Evolutionary conservation across 2,113 vertebrate genomes (phyloP).

Genomic region (Periophthalmus modestus): DNA sequence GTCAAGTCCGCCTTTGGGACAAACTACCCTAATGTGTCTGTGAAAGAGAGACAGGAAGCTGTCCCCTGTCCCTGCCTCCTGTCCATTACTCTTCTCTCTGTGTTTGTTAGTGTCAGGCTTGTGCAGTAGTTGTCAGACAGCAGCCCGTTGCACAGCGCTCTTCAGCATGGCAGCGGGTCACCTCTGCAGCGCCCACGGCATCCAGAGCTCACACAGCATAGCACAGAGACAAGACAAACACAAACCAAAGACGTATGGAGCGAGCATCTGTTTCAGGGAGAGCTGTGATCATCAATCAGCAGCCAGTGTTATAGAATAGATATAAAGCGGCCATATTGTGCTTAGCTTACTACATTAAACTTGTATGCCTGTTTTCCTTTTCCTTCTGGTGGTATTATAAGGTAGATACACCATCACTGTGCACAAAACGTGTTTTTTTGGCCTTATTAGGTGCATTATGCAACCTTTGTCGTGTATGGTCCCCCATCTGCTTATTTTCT

Average conservation of each 20-base stretch:
- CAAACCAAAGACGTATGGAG: slow-evolving; percentile 8
- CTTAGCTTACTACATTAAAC: neutral
- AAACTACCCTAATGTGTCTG: no score
- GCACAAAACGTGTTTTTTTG: no score
- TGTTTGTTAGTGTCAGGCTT: slow-evolving; percentile 84
- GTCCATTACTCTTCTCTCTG: slow-evolving; percentile 35
- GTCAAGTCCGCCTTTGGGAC: no score
- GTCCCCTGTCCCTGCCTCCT: neutral
- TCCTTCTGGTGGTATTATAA: no score
- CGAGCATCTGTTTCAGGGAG: neutral
- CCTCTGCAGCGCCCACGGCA: slow-evolving; percentile 46
- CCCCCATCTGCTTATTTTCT: no score
- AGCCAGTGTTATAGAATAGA: neutral
- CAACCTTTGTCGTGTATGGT: neutral
- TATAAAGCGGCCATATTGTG: neutral
- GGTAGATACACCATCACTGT: no score
- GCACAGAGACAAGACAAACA: slow-evolving; percentile 2
- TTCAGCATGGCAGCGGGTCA: slow-evolving; percentile 62
- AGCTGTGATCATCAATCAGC: neutral
- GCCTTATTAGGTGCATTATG: neutral
- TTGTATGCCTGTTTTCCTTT: neutral
- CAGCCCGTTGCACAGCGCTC: slow-evolving; percentile 67
- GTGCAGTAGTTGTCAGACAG: slow-evolving; percentile 79
- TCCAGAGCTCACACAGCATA: slow-evolving; percentile 36
- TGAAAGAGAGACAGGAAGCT: no score